These are phyloP conservation scores for Lymantria dispar DNA, from an alignment of 2,888 invertebrate species.

Conservation along the genomic window DNA sequence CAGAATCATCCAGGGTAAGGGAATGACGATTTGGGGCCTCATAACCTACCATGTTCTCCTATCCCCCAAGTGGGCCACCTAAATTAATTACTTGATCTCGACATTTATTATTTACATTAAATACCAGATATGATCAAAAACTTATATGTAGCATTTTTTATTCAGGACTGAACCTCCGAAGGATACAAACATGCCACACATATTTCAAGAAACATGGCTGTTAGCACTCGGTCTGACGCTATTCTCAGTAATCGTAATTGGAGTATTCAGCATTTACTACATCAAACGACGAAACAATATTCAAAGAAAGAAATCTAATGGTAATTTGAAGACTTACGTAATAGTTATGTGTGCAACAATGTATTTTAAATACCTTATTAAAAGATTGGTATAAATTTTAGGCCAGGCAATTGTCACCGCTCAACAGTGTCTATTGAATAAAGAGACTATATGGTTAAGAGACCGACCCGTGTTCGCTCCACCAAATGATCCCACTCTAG, in stretches of 20 bases:
- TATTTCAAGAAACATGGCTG: slow-evolving; percentile 75
- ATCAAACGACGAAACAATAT: slow-evolving; percentile 66
- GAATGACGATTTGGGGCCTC: no score
- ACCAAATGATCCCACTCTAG: slow-evolving; percentile 60
- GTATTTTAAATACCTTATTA: slow-evolving; percentile 46
- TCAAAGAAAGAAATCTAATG: slow-evolving; percentile 72
- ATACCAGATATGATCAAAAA: neutral
- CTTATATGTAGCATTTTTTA: neutral
- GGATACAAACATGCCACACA: slow-evolving; percentile 67
- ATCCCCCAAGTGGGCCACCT: no score
- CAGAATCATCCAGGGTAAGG: no score
- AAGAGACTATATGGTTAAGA: slow-evolving; percentile 77
- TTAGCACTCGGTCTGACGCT: slow-evolving; percentile 66
- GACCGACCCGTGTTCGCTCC: slow-evolving; percentile 71
- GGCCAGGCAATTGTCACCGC: slow-evolving; percentile 78
- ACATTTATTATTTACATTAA: no score
- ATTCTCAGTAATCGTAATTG: slow-evolving; percentile 67
- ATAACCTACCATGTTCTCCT: no score
- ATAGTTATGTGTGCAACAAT: neutral
- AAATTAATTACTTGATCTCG: no score
- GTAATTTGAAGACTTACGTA: slow-evolving; percentile 43
- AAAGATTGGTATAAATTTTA: slow-evolving; percentile 64
- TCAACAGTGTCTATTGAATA: slow-evolving; percentile 77
- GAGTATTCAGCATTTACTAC: slow-evolving; percentile 70
- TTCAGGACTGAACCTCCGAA: slow-evolving; percentile 73